Conservation (phyloP, 2,797 vertebrate genomes). For the Syngnathus rostellatus region DNA sequence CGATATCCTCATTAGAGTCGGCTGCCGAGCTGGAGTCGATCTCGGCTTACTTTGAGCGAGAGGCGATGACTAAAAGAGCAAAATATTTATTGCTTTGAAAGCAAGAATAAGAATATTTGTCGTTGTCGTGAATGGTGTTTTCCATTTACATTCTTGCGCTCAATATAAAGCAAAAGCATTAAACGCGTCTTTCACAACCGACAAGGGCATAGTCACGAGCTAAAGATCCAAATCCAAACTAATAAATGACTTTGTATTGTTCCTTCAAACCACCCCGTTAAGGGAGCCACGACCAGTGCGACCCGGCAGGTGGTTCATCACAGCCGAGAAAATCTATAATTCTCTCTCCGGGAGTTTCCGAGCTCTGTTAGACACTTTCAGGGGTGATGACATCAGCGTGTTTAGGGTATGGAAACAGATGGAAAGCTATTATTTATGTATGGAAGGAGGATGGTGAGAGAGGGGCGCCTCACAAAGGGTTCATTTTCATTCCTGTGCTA, state of each 20-base stretch:
- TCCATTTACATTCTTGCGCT: too few relatives aligned
- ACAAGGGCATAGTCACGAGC: neutral
- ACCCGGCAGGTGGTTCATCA: neutral
- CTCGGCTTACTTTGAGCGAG: too few relatives aligned
- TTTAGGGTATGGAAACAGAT: slow-evolving; percentile 49
- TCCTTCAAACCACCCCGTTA: neutral
- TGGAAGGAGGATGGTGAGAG: slow-evolving; percentile 46
- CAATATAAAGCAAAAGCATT: too few relatives aligned
- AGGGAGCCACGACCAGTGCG: neutral
- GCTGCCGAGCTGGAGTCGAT: too few relatives aligned
- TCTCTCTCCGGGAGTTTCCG: neutral
- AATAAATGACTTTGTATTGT: neutral
- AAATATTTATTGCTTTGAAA: too few relatives aligned
- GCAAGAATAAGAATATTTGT: too few relatives aligned
- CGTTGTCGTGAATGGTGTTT: too few relatives aligned
- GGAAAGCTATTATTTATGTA: slow-evolving; percentile 27
- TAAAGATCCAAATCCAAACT: neutral
- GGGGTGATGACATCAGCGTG: slow-evolving; percentile 47
- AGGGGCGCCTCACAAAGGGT: slow-evolving; percentile 35
- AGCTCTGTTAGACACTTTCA: slow-evolving; percentile 23
- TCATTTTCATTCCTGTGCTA: slow-evolving; percentile 40
- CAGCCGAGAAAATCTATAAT: neutral
- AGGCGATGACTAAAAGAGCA: too few relatives aligned
- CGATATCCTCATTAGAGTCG: neutral
- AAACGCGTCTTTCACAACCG: neutral